These are phyloP conservation scores for Myotis planiceps DNA, from an alignment of 2,797 vertebrate genomes.

Conservation along the genomic window DNA sequence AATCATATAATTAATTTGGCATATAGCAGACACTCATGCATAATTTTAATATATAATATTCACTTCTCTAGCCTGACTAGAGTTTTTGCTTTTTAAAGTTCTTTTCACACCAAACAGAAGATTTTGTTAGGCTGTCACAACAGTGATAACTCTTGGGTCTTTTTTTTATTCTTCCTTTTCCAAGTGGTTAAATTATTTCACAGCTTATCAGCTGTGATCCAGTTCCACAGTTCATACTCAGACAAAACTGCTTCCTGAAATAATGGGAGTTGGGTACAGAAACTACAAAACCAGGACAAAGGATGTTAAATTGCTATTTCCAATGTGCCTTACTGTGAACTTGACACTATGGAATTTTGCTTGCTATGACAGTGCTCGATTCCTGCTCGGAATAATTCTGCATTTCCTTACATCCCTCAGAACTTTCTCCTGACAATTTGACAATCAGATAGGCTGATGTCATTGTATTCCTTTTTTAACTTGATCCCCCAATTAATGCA, in stretches of 20 bases:
- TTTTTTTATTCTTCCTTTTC: slow-evolving; percentile 41
- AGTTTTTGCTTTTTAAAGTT: slow-evolving; percentile 64
- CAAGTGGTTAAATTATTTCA: slow-evolving; percentile 69
- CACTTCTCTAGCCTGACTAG: slow-evolving; percentile 10
- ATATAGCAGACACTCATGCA: background rate
- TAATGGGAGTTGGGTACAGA: slow-evolving; percentile 6
- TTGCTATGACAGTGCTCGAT: background rate
- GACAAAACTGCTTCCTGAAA: slow-evolving; percentile 51
- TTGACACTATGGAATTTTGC: background rate
- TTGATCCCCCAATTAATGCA: background rate
- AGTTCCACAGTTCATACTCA: slow-evolving; percentile 38
- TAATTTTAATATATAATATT: slow-evolving; percentile 35
- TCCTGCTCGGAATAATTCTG: slow-evolving; percentile 18
- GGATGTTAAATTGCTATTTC: slow-evolving; percentile 34
- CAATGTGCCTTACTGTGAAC: slow-evolving; percentile 27
- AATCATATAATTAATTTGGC: slow-evolving; percentile 38
- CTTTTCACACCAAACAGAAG: slow-evolving; percentile 52
- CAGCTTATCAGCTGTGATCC: slow-evolving; percentile 55
- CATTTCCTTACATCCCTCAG: slow-evolving; percentile 22
- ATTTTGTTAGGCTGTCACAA: slow-evolving; percentile 49
- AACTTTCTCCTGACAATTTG: background rate
- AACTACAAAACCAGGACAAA: slow-evolving; percentile 35
- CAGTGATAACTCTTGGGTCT: slow-evolving; percentile 41
- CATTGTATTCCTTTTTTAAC: background rate
- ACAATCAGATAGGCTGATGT: background rate